These are phyloP conservation scores for Adelognathus sp. DNA, from an alignment of 2,888 invertebrate species.

Conservation along the genomic window DNA sequence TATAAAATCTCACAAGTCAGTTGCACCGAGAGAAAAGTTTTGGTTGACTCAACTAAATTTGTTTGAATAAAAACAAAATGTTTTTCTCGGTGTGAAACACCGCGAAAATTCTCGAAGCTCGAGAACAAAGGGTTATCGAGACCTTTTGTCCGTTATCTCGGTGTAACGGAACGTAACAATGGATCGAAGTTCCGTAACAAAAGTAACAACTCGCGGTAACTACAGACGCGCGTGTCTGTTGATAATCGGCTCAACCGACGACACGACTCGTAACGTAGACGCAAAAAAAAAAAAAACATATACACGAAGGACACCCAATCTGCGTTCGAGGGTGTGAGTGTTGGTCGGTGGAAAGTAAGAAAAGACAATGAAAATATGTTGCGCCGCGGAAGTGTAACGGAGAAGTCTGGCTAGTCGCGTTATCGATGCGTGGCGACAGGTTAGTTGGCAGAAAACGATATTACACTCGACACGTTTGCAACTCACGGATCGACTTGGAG, in stretches of 20 bases:
- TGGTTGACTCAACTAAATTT: too few relatives aligned
- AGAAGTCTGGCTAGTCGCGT: not conserved
- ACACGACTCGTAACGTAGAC: not conserved
- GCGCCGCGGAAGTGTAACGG: not conserved
- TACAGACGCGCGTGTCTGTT: slow-evolving; percentile 1
- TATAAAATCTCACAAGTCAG: too few relatives aligned
- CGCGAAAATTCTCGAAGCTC: not conserved
- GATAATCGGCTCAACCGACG: not conserved
- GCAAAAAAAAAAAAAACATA: not conserved
- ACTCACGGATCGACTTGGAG: not conserved
- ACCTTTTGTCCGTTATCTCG: not conserved
- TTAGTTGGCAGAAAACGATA: slow-evolving; percentile 27
- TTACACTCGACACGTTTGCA: not conserved
- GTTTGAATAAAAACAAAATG: too few relatives aligned
- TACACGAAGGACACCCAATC: too few relatives aligned
- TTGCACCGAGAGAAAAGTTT: too few relatives aligned
- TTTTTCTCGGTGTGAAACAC: too few relatives aligned
- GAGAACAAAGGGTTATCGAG: not conserved
- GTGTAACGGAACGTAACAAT: not conserved
- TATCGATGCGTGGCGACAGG: slow-evolving; percentile 25
- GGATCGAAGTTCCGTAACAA: not conserved
- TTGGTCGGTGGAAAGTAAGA: not conserved
- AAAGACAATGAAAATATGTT: not conserved
- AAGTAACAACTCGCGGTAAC: not conserved
- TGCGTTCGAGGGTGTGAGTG: not conserved